Percentiles rank a stretch among this genome's conserved stretches.
phyloP scores from a whole-genome alignment of 2,797 vertebrate species.

The Arctocebus calabarensis region DNA sequence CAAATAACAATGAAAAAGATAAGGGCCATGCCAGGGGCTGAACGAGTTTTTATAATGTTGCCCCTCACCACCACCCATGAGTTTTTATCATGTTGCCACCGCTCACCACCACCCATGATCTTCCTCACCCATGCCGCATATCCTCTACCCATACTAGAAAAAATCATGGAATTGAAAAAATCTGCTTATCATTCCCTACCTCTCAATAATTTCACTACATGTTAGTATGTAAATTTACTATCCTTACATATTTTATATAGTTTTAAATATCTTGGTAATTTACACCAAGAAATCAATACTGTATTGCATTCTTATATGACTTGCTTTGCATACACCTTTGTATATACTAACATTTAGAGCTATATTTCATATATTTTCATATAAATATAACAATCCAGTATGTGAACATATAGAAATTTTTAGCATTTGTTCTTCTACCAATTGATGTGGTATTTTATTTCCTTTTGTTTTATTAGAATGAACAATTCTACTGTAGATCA shows the following conservation, averaged over 20 bases:
- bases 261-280: not conserved
- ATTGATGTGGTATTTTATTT: not conserved
- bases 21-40: not conserved
- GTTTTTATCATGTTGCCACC: not conserved
- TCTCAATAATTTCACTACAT: not conserved
- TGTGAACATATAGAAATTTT: not conserved
- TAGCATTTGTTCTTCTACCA: not conserved
- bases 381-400: not conserved
- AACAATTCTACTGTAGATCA: not conserved
- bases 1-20: too few relatives aligned
- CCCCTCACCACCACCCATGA: not conserved
- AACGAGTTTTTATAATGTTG: not conserved
- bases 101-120: not conserved
- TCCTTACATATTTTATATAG: not conserved
- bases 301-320: too few relatives aligned
- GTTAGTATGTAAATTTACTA: not conserved
- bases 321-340: not conserved
- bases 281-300: not conserved
- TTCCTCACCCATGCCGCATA: not conserved
- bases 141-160: not conserved
- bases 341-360: not conserved
- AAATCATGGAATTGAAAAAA: not conserved
- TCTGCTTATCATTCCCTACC: not conserved
- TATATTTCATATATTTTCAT: not conserved
- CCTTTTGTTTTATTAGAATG: not conserved